Evolutionary conservation across 2,797 vertebrate genomes (phyloP).

Genomic region (Lemur catta): DNA sequence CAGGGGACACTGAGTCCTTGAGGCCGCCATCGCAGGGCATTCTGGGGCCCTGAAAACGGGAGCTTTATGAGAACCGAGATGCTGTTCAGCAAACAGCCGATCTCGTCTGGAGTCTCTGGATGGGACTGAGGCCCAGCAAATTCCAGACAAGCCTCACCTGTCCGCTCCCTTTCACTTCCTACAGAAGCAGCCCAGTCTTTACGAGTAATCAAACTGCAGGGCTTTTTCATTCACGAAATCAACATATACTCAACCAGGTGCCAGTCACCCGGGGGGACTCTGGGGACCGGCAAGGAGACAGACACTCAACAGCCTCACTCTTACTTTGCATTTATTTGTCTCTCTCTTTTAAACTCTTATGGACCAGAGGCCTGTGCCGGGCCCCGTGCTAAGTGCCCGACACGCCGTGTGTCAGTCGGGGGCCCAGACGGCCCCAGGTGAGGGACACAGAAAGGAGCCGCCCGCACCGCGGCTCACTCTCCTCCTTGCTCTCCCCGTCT

Average conservation of each 20-base stretch:
- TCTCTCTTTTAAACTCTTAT: not conserved
- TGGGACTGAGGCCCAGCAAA: not conserved
- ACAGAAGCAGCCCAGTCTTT: not conserved
- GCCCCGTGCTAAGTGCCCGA: not conserved
- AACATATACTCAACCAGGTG: rapidly evolving
- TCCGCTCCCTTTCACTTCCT: not conserved
- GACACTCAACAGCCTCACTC: not conserved
- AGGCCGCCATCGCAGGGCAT: not conserved
- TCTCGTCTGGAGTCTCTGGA: not conserved
- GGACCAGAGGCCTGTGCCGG: not conserved
- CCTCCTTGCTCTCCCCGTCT: not conserved
- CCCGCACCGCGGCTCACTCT: not conserved
- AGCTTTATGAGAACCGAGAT: not conserved
- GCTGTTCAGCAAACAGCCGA: rapidly evolving
- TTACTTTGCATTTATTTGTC: not conserved
- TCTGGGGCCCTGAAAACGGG: not conserved
- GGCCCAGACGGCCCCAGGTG: not conserved
- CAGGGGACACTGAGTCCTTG: not conserved
- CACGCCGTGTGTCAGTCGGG: rapidly evolving
- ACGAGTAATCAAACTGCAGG: not conserved
- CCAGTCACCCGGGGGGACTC: not conserved
- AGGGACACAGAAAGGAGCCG: rapidly evolving
- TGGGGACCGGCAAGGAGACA: not conserved
- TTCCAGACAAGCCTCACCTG: rapidly evolving
- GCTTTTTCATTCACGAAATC: not conserved